A percentile compares a stretch with the other conserved stretches of the same genome.
Conservation (phyloP, 2,797 vertebrate species). For the Syndactyla subalaris region DNA sequence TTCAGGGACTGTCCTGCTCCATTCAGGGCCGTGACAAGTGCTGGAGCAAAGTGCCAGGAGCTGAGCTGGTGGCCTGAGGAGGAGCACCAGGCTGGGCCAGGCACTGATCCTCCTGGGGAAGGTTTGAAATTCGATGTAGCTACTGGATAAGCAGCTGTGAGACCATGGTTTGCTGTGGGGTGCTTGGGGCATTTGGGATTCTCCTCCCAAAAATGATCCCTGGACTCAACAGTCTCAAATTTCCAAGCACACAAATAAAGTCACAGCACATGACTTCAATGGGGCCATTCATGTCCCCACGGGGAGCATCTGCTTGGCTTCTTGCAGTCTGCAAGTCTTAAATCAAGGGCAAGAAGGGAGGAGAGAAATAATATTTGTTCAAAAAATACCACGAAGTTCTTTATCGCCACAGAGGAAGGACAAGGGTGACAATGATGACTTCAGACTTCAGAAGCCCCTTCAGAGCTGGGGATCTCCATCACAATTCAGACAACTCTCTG, state of each 20-base stretch:
- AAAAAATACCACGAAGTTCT: not conserved
- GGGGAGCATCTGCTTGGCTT: fast-evolving
- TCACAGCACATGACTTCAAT: not conserved
- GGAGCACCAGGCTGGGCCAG: fast-evolving
- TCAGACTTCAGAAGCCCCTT: not conserved
- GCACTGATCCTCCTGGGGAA: not conserved
- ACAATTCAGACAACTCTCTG: not conserved
- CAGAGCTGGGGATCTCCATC: not conserved
- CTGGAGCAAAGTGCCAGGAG: not conserved
- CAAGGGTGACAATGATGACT: not conserved
- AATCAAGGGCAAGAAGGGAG: not conserved
- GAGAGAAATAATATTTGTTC: not conserved
- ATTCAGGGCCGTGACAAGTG: not conserved
- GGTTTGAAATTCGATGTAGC: not conserved
- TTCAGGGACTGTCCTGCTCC: not conserved
- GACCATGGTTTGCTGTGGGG: not conserved
- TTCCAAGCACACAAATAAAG: fast-evolving
- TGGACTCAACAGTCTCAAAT: not conserved
- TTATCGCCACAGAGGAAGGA: not conserved
- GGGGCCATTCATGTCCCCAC: not conserved
- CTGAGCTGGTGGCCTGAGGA: not conserved
- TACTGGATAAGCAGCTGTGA: not conserved
- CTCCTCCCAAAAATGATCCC: not conserved
- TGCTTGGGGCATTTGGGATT: not conserved
- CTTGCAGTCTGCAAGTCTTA: not conserved